These are phyloP conservation scores for Mola mola DNA, from an alignment of 2,113 vertebrate species.

Conservation along the genomic window DNA sequence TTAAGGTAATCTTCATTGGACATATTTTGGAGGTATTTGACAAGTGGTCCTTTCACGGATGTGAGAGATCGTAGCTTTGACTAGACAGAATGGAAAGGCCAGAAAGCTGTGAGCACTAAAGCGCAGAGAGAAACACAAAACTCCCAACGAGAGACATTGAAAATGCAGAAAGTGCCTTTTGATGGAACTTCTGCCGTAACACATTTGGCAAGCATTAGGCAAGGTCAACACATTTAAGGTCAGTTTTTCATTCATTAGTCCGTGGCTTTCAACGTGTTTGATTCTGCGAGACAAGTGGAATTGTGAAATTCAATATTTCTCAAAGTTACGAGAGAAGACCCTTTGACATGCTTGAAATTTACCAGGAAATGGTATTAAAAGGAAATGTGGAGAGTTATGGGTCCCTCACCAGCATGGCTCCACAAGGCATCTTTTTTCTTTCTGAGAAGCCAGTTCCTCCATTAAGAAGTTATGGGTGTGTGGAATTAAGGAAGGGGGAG, in stretches of 20 bases:
- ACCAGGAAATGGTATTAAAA: slow-evolving; percentile 52
- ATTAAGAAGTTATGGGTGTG: slow-evolving; percentile 56
- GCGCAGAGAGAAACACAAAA: no score
- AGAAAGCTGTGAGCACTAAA: not conserved
- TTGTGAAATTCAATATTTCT: slow-evolving; percentile 54
- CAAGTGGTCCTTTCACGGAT: slow-evolving; percentile 20
- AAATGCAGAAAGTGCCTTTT: slow-evolving; percentile 30
- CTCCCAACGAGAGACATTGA: no score
- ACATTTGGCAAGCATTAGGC: slow-evolving; percentile 48
- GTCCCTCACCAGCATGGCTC: slow-evolving; percentile 15
- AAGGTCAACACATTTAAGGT: slow-evolving; percentile 46
- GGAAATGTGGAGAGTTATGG: slow-evolving; percentile 25
- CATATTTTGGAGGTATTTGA: slow-evolving; percentile 16
- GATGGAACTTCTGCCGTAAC: slow-evolving; percentile 11
- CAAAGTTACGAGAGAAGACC: slow-evolving; percentile 43
- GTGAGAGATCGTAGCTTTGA: slow-evolving; percentile 18
- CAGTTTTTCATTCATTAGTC: slow-evolving; percentile 32
- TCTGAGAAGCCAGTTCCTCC: slow-evolving; percentile 30
- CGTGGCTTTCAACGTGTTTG: slow-evolving; percentile 29
- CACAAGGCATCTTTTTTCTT: slow-evolving; percentile 44
- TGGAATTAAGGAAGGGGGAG: slow-evolving; percentile 9
- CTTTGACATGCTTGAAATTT: slow-evolving; percentile 55
- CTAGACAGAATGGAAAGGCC: slow-evolving; percentile 16
- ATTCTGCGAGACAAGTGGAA: slow-evolving; percentile 31
- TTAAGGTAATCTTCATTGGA: slow-evolving; percentile 34